Percentiles rank a stretch among this genome's conserved stretches.
phyloP scores from a whole-genome alignment of 2,888 invertebrate species.

The Scaptomyza tumidula region DNA sequence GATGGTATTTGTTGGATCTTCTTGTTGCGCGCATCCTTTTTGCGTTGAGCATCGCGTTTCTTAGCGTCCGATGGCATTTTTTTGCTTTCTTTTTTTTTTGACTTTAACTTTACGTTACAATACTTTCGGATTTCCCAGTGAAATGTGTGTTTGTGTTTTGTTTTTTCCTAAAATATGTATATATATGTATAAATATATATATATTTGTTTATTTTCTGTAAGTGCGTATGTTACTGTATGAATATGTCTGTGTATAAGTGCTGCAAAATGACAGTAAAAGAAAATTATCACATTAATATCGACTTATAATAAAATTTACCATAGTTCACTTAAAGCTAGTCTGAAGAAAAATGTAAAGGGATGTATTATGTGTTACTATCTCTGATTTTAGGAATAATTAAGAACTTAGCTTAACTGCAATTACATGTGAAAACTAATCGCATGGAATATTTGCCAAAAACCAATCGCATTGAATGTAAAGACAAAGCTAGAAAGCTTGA shows the following conservation, averaged over 20 bases:
- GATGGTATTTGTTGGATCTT: conserved; percentile 85
- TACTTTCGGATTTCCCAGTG: conserved; percentile 45
- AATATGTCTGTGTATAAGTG: background rate
- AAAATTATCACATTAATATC: background rate
- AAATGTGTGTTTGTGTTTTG: conserved; percentile 21
- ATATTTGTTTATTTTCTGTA: conserved; percentile 4
- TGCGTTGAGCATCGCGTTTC: conserved; percentile 98
- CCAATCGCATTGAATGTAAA: too few relatives aligned
- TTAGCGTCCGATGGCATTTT: conserved; percentile 99
- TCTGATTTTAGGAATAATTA: too few relatives aligned
- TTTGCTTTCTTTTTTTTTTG: background rate
- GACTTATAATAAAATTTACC: too few relatives aligned
- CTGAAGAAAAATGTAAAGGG: too few relatives aligned
- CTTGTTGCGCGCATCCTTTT: conserved; percentile 93
- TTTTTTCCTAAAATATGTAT: conserved; percentile 29
- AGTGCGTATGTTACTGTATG: conserved; percentile 2
- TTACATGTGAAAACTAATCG: background rate
- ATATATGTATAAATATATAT: conserved; percentile 4
- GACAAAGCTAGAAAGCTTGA: conserved; percentile 3
- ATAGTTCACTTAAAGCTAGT: too few relatives aligned
- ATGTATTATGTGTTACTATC: too few relatives aligned
- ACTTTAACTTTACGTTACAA: conserved; percentile 10
- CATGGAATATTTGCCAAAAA: too few relatives aligned
- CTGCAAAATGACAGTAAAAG: conserved; percentile 27
- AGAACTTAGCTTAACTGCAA: background rate